These are phyloP conservation scores for Monodelphis domestica DNA, from an alignment of 2,797 vertebrate species.

Conservation along the genomic window DNA sequence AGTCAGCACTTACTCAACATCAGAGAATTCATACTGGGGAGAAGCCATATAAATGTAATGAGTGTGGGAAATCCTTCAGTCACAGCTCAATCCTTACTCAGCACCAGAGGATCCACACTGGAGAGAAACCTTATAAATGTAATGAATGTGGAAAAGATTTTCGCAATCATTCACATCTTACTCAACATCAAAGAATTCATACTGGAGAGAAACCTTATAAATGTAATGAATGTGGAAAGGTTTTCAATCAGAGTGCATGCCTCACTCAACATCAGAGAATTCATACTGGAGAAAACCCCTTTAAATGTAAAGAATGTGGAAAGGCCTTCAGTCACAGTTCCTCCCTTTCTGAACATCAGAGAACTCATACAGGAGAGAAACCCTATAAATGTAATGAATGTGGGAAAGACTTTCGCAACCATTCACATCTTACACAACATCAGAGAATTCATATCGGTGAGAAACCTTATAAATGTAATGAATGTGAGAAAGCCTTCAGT, in stretches of 20 bases:
- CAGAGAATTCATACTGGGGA: conserved; percentile 64
- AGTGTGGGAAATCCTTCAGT: conserved; percentile 56
- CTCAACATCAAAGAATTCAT: conserved; percentile 50
- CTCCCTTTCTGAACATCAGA: conserved; percentile 62
- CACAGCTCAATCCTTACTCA: conserved; percentile 87
- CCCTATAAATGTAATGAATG: conserved; percentile 53
- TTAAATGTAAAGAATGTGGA: conserved; percentile 87
- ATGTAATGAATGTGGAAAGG: conserved; percentile 89
- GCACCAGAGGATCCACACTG: conserved; percentile 89
- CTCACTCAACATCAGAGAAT: conserved; percentile 90
- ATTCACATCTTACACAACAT: conserved; percentile 52
- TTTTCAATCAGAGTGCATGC: conserved; percentile 91
- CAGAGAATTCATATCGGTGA: conserved; percentile 62
- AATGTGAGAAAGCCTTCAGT: conserved; percentile 69
- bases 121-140: conserved; percentile 58
- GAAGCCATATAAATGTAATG: conserved; percentile 45
- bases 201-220: conserved; percentile 87
- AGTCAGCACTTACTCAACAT: conserved; percentile 58
- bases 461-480: conserved; percentile 51
- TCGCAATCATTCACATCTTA: conserved; percentile 12
- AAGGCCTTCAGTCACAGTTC: conserved; percentile 60
- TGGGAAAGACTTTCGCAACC: conserved; percentile 61
- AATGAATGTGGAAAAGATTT: conserved; percentile 41
- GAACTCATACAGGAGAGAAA: conserved; percentile 50
- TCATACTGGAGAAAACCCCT: conserved; percentile 90